Percentiles rank a stretch among this genome's conserved stretches.
Evolutionary conservation across 2,888 invertebrate genomes (phyloP).

Genomic region (Pogonocherus hispidulus): DNA sequence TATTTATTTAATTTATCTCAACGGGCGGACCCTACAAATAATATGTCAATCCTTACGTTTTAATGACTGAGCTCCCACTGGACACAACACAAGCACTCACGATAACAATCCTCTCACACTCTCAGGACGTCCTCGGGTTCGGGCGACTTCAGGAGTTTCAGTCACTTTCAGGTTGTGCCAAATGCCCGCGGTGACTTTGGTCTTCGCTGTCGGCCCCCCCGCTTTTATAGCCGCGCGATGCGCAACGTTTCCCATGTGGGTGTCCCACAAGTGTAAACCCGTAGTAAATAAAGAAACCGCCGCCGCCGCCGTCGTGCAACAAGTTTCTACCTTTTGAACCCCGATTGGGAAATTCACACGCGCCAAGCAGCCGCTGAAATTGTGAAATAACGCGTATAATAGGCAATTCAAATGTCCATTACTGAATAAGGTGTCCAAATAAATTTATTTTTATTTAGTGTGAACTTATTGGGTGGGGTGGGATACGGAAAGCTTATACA

Average conservation of each 20-base stretch:
- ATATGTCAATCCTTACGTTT: constrained; percentile 14
- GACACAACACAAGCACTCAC: constrained; percentile 9
- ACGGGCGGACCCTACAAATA: no score
- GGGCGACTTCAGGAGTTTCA: constrained; percentile 9
- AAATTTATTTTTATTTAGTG: no score
- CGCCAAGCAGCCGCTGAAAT: no score
- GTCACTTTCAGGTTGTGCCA: constrained; percentile 19
- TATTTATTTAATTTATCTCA: no score
- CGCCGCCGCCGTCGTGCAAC: no score
- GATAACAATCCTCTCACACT: neutral
- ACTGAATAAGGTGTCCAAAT: no score
- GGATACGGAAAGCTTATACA: no score
- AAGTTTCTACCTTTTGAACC: no score
- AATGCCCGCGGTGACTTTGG: constrained; percentile 41
- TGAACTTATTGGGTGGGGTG: no score
- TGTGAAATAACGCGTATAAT: no score
- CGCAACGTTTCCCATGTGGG: constrained; percentile 53
- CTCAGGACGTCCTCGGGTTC: constrained; percentile 11
- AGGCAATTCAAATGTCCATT: no score
- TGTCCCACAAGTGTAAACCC: constrained; percentile 43
- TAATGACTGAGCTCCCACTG: neutral
- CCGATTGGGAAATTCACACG: no score
- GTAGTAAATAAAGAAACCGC: constrained; percentile 13
- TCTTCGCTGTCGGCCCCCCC: constrained; percentile 39
- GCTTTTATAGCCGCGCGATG: constrained; percentile 52